Evolutionary conservation across 2,888 invertebrate genomes (phyloP).

Genomic region (Hanleya hanleyi): DNA sequence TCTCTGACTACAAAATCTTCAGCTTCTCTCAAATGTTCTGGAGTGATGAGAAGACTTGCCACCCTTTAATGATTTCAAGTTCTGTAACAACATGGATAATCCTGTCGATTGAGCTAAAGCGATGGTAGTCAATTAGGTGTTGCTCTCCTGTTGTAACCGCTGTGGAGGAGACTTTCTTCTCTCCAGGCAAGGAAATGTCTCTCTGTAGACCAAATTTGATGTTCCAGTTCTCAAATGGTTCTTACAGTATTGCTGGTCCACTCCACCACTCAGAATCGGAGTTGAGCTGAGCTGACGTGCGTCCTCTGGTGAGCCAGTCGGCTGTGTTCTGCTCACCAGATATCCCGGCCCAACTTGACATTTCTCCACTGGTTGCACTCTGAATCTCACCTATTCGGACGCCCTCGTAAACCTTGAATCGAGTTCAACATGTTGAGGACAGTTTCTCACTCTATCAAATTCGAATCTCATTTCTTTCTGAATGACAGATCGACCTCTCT

Average conservation of each 20-base stretch:
- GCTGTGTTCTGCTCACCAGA: constrained; percentile 5
- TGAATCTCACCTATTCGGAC: constrained; percentile 19
- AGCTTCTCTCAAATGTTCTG: not conserved
- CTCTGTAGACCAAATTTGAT: not conserved
- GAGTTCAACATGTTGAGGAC: constrained; percentile 11
- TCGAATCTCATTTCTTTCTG: constrained; percentile 8
- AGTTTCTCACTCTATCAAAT: constrained; percentile 14
- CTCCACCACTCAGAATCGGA: constrained; percentile 2
- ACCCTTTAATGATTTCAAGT: not conserved
- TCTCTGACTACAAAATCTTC: constrained; percentile 8
- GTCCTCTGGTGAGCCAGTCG: constrained; percentile 15
- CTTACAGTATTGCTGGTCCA: not conserved
- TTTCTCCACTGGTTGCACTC: constrained; percentile 3
- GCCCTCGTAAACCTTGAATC: constrained; percentile 11
- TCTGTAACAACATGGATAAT: not conserved
- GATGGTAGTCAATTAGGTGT: not conserved
- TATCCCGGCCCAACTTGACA: constrained; percentile 12
- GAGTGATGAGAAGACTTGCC: not conserved
- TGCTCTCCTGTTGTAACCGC: not conserved
- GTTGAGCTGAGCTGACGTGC: not conserved
- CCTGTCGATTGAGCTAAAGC: not conserved
- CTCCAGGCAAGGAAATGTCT: not conserved
- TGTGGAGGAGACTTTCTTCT: not conserved
- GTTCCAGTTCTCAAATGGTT: not conserved
- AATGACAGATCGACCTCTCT: constrained; percentile 1